Conservation (phyloP, 2,888 invertebrate species). For the Lasioglossum pauxillum region DNA sequence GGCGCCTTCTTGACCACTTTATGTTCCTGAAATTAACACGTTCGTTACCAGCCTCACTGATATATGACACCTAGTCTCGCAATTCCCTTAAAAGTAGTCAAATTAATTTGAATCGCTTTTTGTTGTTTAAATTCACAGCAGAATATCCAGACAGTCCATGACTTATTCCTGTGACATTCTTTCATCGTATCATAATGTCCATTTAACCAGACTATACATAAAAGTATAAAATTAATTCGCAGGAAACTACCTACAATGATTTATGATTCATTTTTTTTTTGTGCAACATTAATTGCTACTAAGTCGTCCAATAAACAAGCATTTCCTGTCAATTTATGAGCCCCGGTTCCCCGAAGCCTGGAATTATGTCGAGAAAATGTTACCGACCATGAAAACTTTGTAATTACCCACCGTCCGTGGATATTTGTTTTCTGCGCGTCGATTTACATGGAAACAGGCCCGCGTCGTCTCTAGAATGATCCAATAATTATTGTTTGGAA, state of each 20-base stretch:
- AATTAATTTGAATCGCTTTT: not conserved
- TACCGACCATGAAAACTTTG: not conserved
- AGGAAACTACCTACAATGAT: not conserved
- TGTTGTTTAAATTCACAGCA: not conserved
- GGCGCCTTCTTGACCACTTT: not conserved
- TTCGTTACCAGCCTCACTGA: not conserved
- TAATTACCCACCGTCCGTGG: not conserved
- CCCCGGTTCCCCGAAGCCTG: not conserved
- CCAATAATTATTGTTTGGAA: conserved; percentile 2
- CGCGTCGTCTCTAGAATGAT: not conserved
- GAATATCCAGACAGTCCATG: not conserved
- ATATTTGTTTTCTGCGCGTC: not conserved
- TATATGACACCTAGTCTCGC: not conserved
- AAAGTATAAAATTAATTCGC: not conserved
- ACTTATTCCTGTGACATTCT: not conserved
- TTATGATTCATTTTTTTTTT: not conserved
- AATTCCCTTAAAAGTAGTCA: not conserved
- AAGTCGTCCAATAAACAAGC: not conserved
- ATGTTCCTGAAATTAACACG: not conserved
- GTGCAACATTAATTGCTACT: not conserved
- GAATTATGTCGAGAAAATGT: not conserved
- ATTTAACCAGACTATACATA: not conserved
- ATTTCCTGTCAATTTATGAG: not conserved
- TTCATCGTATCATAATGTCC: not conserved
- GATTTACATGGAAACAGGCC: conserved; percentile 1